A percentile compares a stretch with the other conserved stretches of the same genome.
Conservation (phyloP, 2,888 invertebrate species). For the Agrochola lota region DNA sequence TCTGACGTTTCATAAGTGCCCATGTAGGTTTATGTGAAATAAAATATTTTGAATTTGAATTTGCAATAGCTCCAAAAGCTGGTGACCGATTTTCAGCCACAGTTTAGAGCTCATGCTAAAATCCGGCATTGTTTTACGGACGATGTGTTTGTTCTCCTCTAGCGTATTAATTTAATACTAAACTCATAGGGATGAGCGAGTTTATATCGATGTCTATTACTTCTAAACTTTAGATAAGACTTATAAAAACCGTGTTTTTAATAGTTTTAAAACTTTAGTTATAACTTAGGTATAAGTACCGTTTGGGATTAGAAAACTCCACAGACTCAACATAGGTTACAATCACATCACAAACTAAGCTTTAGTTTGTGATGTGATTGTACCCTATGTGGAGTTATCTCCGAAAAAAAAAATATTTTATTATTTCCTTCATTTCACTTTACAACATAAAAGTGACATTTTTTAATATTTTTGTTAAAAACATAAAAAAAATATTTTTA, state of each 20-base stretch:
- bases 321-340: too few relatives aligned
- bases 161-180: constrained; percentile 50
- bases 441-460: background rate
- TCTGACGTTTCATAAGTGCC: too few relatives aligned
- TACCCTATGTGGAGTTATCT: too few relatives aligned
- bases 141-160: constrained; percentile 24
- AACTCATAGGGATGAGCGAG: constrained; percentile 7
- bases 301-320: background rate
- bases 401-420: background rate
- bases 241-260: too few relatives aligned
- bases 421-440: background rate
- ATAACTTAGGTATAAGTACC: background rate
- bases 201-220: constrained; percentile 31
- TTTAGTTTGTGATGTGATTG: too few relatives aligned
- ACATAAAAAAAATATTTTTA: too few relatives aligned
- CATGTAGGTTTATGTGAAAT: too few relatives aligned
- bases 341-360: too few relatives aligned
- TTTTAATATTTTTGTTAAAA: too few relatives aligned
- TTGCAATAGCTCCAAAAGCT: constrained; percentile 3
- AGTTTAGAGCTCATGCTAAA: constrained; percentile 18
- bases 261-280: background rate
- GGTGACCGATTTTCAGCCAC: background rate
- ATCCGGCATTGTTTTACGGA: constrained; percentile 25
- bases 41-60: too few relatives aligned
- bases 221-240: background rate